Percentiles rank a stretch among this genome's conserved stretches.
phyloP scores from a whole-genome alignment of 2,113 vertebrate genomes.

The Pteronura brasiliensis region DNA sequence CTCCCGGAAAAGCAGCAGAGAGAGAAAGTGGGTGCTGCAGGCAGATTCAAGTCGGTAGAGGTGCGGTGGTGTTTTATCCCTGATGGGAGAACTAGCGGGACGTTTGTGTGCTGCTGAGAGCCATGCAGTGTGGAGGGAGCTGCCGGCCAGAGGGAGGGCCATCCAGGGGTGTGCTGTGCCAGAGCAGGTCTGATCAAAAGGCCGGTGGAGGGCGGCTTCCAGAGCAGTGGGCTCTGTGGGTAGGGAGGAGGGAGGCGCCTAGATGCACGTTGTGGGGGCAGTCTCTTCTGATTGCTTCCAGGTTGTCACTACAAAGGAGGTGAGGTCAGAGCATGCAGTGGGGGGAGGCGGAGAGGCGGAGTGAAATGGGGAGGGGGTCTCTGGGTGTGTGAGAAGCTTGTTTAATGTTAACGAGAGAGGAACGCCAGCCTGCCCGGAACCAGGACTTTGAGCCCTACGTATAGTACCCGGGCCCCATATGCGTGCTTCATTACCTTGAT shows the following conservation, averaged over 20 bases:
- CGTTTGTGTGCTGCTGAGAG: background rate
- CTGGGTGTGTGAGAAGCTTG: background rate
- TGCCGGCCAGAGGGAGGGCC: background rate
- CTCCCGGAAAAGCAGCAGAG: background rate
- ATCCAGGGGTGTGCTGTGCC: rapidly evolving
- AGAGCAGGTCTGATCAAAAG: rapidly evolving
- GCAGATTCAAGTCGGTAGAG: background rate
- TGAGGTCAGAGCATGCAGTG: rapidly evolving
- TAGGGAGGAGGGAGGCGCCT: background rate
- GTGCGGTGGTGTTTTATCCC: background rate
- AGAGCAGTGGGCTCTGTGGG: background rate
- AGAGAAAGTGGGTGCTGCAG: background rate
- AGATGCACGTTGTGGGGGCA: background rate
- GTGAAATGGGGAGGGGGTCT: background rate
- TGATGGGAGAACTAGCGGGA: background rate
- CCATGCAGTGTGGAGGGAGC: background rate
- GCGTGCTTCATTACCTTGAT: background rate
- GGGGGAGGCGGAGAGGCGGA: background rate
- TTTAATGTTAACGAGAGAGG: background rate
- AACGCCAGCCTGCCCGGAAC: background rate
- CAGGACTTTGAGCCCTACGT: background rate
- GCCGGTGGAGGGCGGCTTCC: no score
- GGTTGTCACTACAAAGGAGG: background rate
- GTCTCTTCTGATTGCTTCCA: background rate
- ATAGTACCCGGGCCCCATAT: background rate